A percentile compares a stretch with the other conserved stretches of the same genome.
phyloP scores from a whole-genome alignment of 2,888 invertebrate genomes.

The Mythimna lalbum region DNA sequence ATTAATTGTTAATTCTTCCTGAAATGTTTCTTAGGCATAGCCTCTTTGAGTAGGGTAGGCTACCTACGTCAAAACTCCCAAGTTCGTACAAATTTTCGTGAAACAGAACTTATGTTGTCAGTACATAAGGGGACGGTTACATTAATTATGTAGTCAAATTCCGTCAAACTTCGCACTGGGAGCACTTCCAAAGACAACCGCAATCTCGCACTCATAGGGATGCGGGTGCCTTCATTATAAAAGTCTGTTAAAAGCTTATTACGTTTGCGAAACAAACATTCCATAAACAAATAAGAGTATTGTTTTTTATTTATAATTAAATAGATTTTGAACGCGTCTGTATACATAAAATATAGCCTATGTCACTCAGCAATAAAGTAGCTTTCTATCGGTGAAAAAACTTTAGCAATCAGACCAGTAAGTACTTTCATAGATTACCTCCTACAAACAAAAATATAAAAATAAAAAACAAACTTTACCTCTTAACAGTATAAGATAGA shows the following conservation, averaged over 20 bases:
- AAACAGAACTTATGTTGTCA: slow-evolving; percentile 2
- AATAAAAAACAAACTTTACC: too few species aligned
- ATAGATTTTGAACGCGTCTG: too few species aligned
- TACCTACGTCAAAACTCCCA: not conserved
- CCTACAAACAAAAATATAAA: too few species aligned
- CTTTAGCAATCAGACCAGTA: too few species aligned
- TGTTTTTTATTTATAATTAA: too few species aligned
- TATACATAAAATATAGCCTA: too few species aligned
- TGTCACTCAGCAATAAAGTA: too few species aligned
- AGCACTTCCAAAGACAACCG: slow-evolving; percentile 34
- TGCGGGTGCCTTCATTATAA: slow-evolving; percentile 27
- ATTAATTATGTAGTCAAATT: slow-evolving; percentile 53
- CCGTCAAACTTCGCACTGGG: slow-evolving; percentile 32
- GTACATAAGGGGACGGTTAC: slow-evolving; percentile 14
- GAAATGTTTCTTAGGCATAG: not conserved
- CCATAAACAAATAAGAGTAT: not conserved
- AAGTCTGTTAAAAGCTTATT: slow-evolving; percentile 39
- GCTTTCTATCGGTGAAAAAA: too few species aligned
- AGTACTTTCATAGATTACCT: too few species aligned
- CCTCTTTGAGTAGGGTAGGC: not conserved
- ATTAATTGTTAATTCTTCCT: slow-evolving; percentile 5
- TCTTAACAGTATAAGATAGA: too few species aligned
- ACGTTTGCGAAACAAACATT: slow-evolving; percentile 1
- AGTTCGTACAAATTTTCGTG: not conserved
- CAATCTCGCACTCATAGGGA: slow-evolving; percentile 35